A percentile compares a stretch with the other conserved stretches of the same genome.
Conservation (phyloP, 2,797 vertebrate species). For the Agapornis canus region DNA sequence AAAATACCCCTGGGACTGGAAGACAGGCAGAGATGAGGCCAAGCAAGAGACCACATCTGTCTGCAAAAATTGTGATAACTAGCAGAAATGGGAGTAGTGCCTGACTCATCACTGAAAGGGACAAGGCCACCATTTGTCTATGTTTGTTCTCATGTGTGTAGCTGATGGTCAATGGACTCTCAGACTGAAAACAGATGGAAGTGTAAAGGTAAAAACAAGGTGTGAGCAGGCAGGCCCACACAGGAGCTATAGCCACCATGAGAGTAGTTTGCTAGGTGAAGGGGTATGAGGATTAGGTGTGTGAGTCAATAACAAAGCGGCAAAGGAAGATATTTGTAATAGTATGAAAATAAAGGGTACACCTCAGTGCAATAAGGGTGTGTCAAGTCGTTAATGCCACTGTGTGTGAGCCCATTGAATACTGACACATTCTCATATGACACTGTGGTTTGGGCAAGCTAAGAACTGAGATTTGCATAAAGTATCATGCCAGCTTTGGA, state of each 20-base stretch:
- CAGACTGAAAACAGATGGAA: neutral
- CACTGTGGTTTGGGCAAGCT: neutral
- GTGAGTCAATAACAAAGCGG: constrained; percentile 27
- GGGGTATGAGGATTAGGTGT: neutral
- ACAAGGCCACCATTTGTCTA: neutral
- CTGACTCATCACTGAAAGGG: neutral
- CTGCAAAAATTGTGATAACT: neutral
- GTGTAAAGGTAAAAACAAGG: neutral
- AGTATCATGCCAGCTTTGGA: neutral
- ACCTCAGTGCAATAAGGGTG: constrained; percentile 1
- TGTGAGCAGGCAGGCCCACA: neutral
- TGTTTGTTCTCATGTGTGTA: neutral
- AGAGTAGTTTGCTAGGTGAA: neutral
- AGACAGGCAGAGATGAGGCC: neutral
- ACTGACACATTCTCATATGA: constrained; percentile 13
- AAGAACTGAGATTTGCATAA: neutral
- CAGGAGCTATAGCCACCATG: neutral
- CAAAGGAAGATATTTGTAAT: constrained; percentile 5
- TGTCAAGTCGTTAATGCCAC: neutral
- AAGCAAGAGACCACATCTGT: neutral
- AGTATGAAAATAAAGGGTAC: constrained; percentile 31
- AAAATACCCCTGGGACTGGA: neutral
- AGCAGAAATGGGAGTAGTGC: neutral
- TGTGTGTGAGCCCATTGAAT: neutral
- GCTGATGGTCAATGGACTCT: accelerated